A percentile compares a stretch with the other conserved stretches of the same genome.
Conservation (phyloP, 2,113 vertebrate species). For the Zosterops pallidus region DNA sequence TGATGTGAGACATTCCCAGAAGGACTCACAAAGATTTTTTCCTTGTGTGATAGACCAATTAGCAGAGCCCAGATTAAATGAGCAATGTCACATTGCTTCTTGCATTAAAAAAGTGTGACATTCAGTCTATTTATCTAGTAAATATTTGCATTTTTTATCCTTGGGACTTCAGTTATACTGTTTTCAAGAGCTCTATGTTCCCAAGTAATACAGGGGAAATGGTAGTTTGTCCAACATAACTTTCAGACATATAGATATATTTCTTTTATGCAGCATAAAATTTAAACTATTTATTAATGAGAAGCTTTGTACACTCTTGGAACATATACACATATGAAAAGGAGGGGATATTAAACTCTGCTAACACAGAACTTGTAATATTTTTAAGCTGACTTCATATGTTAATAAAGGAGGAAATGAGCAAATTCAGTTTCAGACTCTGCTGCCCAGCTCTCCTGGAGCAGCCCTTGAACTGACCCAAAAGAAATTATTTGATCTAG, state of each 20-base stretch:
- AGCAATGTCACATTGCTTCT: conserved; percentile 36
- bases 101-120: conserved; percentile 23
- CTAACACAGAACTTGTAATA: neutral
- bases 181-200: neutral
- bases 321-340: neutral
- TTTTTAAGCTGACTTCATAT: conserved; percentile 18
- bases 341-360: neutral
- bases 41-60: conserved; percentile 43
- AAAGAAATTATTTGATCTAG: neutral
- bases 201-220: neutral
- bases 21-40: conserved; percentile 66
- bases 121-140: neutral
- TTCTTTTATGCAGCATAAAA: neutral
- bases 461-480: neutral
- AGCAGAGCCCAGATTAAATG: conserved; percentile 49
- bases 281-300: neutral
- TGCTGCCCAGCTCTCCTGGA: neutral
- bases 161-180: neutral
- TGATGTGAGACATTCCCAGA: conserved; percentile 78
- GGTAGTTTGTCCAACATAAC: neutral
- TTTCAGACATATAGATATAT: neutral
- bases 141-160: conserved; percentile 27
- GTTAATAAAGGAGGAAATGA: conserved; percentile 26
- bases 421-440: neutral
- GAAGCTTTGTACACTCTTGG: neutral